Conservation (phyloP, 2,797 vertebrate species). For the Falco peregrinus region DNA sequence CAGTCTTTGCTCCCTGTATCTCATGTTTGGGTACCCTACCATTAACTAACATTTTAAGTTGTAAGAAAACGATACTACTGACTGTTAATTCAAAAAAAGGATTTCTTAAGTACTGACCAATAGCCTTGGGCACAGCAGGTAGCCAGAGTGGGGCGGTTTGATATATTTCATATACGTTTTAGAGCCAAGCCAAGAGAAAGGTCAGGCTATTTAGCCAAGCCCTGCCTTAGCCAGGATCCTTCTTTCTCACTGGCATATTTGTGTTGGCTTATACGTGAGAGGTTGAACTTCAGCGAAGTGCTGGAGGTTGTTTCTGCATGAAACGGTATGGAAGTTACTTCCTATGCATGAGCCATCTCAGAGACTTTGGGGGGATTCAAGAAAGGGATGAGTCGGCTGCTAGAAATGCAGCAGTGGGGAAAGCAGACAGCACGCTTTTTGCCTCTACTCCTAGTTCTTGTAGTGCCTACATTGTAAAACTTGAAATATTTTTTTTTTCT, state of each 20-base stretch:
- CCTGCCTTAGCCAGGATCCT: neutral
- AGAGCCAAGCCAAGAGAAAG: neutral
- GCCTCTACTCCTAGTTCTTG: neutral
- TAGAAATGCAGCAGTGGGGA: neutral
- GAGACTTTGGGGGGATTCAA: neutral
- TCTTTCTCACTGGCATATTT: neutral
- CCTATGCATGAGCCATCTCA: neutral
- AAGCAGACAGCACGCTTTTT: neutral
- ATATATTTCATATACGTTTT: neutral
- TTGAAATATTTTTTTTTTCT: neutral
- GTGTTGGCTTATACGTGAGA: neutral
- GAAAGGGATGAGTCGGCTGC: neutral
- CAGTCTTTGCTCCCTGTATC: neutral
- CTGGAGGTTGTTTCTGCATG: neutral
- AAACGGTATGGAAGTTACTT: neutral
- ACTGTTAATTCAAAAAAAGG: neutral
- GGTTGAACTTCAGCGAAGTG: neutral
- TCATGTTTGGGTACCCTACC: neutral
- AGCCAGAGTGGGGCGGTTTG: neutral
- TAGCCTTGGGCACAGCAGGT: neutral
- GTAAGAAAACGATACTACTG: neutral
- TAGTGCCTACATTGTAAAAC: neutral
- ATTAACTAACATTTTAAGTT: neutral
- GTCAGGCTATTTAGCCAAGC: neutral
- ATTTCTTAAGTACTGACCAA: neutral